Base-by-base conservation (phyloP, 2,888 invertebrate genomes). In the Nephrotoma appendiculata region DNA sequence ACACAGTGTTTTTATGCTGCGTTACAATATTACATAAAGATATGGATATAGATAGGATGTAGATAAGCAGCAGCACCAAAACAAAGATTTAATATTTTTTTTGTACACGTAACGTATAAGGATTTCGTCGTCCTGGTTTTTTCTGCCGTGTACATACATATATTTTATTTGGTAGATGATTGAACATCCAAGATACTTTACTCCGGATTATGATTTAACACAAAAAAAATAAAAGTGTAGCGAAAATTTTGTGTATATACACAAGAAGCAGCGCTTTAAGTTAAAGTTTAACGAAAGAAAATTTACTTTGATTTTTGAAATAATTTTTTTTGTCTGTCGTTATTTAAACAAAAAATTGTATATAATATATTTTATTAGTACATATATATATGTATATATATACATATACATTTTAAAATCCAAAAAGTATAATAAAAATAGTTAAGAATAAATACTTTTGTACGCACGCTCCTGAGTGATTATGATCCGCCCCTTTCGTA, bases 381-480 rank as follows among this genome's bases (percentile, higher is more conserved):
- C 15, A 52, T 15, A 52, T 52, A 15, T 52, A 52, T 44, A 44
- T 5, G 5, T 44, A 44, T 5, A 44, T 44, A 44, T 19, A 9
- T 52, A 52, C 31, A 71, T 71, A 31, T 31, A 71, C 31, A 71
- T 71, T 71, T 71, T 71, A 71, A 71, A 71, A 71, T 71, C 71
- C 71, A 71, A 31, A 31, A 71, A 71, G 71, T 31, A 31, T 31
- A 71, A 71, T 71, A 71, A 71, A 71, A 71, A 71, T 71, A 71
- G 71, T 71, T 71, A 71, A 71, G 71, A 71, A 71, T 71, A 31
- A 31, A 71, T 71, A 71, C 71, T 71, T 84, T 84, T 84, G 42
- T 84, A 84, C 84, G 84, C 84, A 84, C n/a, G 41, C 43, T 84
- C 84, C 43, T 84, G 84, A 15, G 84, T 84, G 84, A 84, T 84